Percentiles rank a stretch among this genome's conserved stretches.
Conservation (phyloP, 2,888 invertebrate genomes). For the Eustalomyia histrio region DNA sequence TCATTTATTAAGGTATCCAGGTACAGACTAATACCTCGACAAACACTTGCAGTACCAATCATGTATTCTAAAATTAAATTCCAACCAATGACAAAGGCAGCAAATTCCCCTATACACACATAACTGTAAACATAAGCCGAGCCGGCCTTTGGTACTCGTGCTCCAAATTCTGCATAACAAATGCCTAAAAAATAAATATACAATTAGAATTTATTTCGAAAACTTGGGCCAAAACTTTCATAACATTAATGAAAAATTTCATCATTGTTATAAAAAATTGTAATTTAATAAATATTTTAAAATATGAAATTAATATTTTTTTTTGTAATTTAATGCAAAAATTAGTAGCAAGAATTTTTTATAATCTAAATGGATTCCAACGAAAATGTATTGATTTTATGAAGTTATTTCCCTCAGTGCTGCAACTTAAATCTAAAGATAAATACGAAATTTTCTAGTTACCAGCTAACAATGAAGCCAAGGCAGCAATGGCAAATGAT, state of each 20-base stretch:
- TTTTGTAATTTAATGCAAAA: too few relatives aligned
- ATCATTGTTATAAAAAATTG: too few relatives aligned
- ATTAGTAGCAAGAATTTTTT: too few relatives aligned
- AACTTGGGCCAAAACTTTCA: too few relatives aligned
- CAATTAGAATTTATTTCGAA: too few relatives aligned
- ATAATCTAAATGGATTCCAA: too few relatives aligned
- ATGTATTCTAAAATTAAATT: constrained; percentile 91
- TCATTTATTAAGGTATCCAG: constrained; percentile 85
- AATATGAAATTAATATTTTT: too few relatives aligned
- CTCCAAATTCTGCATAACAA: constrained; percentile 94
- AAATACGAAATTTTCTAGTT: constrained; percentile 49
- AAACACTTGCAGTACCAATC: constrained; percentile 87
- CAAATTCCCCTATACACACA: constrained; percentile 91
- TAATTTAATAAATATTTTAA: too few relatives aligned
- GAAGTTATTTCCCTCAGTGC: too few relatives aligned
- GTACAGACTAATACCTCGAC: constrained; percentile 87
- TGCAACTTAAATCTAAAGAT: neutral
- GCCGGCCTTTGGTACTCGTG: constrained; percentile 90
- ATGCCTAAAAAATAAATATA: constrained; percentile 82
- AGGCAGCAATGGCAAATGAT: constrained; percentile 92
- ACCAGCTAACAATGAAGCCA: constrained; percentile 93
- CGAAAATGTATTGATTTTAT: too few relatives aligned
- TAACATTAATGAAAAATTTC: too few relatives aligned
- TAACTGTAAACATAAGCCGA: constrained; percentile 92
- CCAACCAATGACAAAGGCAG: constrained; percentile 95